Percentiles rank a stretch among this genome's conserved stretches.
Conservation (phyloP, 2,113 vertebrate genomes). For the Ceyx margarethae region DNA sequence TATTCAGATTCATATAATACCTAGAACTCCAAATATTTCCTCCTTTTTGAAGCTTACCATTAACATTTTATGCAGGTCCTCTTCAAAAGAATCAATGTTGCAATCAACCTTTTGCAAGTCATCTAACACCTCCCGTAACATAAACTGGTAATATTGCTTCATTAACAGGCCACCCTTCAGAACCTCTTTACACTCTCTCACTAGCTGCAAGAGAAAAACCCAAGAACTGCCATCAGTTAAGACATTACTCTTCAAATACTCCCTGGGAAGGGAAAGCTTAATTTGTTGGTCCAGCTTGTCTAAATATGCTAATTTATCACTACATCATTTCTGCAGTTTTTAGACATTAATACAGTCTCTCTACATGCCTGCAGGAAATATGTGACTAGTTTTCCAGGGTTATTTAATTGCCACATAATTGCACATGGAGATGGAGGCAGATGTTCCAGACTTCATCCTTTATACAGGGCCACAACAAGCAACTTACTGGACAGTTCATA, state of each 20-base stretch:
- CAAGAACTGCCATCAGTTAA: not conserved
- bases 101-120: constrained; percentile 82
- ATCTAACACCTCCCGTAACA: constrained; percentile 86
- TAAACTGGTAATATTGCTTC: constrained; percentile 99
- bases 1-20: not conserved
- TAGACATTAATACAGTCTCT: not conserved
- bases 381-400: not conserved
- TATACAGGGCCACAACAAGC: not conserved
- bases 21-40: not conserved
- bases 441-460: not conserved
- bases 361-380: not conserved
- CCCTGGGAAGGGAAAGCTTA: not conserved
- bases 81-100: constrained; percentile 97
- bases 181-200: constrained; percentile 96
- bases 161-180: constrained; percentile 95
- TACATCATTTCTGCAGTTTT: not conserved
- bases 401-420: not conserved
- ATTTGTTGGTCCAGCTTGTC: not conserved
- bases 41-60: constrained; percentile 79
- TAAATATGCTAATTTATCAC: not conserved
- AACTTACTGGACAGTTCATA: not conserved
- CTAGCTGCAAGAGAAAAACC: constrained; percentile 82
- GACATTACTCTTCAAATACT: not conserved
- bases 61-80: constrained; percentile 97
- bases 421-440: not conserved